Evolutionary conservation across 2,888 invertebrate genomes (phyloP).

Genomic region (Deroplatys truncata): DNA sequence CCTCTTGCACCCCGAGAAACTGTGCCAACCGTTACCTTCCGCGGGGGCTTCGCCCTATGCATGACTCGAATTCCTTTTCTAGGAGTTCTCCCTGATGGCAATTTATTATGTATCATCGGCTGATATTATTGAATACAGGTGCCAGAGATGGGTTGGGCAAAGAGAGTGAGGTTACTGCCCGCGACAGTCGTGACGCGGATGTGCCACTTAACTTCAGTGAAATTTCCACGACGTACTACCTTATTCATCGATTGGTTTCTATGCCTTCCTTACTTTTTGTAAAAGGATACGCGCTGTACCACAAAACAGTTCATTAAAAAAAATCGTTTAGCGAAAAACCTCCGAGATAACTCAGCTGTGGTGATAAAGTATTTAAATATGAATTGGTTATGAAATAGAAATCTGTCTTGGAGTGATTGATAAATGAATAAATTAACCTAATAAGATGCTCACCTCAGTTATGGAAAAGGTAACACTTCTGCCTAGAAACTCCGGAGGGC

Average conservation of each 20-base stretch:
- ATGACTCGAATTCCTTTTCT: background rate
- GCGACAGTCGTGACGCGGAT: background rate
- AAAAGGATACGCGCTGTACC: background rate
- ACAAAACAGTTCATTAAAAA: too few relatives aligned
- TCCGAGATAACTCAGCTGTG: too few relatives aligned
- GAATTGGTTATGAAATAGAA: too few relatives aligned
- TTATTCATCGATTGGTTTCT: background rate
- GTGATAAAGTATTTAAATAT: too few relatives aligned
- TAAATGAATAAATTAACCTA: too few relatives aligned
- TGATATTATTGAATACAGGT: background rate
- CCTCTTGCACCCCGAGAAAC: background rate
- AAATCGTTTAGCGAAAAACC: too few relatives aligned
- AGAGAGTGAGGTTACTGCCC: background rate
- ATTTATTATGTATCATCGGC: background rate
- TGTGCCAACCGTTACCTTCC: background rate
- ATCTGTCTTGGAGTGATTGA: too few relatives aligned
- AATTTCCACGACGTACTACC: background rate
- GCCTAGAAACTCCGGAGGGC: too few relatives aligned
- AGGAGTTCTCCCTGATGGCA: background rate
- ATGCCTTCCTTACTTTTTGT: background rate
- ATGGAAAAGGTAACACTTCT: too few relatives aligned
- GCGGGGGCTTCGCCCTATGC: background rate
- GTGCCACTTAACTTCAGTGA: background rate
- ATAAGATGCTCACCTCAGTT: too few relatives aligned
- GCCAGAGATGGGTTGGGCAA: background rate